These are phyloP conservation scores for Hyperoplus immaculatus DNA, from an alignment of 2,797 vertebrate genomes.

Conservation along the genomic window DNA sequence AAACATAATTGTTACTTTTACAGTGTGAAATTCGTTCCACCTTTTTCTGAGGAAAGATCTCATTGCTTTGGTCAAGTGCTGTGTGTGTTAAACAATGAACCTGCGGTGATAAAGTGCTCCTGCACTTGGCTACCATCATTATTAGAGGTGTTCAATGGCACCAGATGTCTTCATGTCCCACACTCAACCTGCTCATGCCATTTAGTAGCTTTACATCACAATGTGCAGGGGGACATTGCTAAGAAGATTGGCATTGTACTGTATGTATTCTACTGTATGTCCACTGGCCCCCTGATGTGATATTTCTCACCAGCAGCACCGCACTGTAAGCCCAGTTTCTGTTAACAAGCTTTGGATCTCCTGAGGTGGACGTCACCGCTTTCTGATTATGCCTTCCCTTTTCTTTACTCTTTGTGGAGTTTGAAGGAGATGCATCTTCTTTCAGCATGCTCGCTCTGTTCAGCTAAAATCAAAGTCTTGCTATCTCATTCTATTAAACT, in stretches of 20 bases:
- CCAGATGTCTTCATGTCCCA: constrained; percentile 49
- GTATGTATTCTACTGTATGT: constrained; percentile 48
- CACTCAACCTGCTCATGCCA: constrained; percentile 48
- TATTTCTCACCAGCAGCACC: constrained; percentile 51
- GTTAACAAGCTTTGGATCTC: constrained; percentile 66
- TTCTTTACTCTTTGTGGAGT: constrained; percentile 55
- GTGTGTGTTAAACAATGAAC: constrained; percentile 51
- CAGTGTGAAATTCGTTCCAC: constrained; percentile 43
- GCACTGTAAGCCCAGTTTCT: constrained; percentile 59
- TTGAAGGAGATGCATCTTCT: constrained; percentile 67
- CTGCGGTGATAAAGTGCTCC: constrained; percentile 43
- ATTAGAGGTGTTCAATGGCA: constrained; percentile 49
- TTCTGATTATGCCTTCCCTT: constrained; percentile 64
- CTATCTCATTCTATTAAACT: constrained; percentile 31
- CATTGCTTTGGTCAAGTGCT: constrained; percentile 39
- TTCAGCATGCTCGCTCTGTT: constrained; percentile 70
- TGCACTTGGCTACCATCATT: constrained; percentile 44
- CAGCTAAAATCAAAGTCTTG: constrained; percentile 46
- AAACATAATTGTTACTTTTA: constrained; percentile 60
- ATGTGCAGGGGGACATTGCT: constrained; percentile 50
- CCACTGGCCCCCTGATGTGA: constrained; percentile 50
- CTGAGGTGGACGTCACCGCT: constrained; percentile 63
- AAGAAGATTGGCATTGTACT: constrained; percentile 56
- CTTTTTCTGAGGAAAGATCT: constrained; percentile 48
- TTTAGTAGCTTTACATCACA: constrained; percentile 48